phyloP scores from a whole-genome alignment of 2,797 vertebrate species.

The Tenualosa ilisha region DNA sequence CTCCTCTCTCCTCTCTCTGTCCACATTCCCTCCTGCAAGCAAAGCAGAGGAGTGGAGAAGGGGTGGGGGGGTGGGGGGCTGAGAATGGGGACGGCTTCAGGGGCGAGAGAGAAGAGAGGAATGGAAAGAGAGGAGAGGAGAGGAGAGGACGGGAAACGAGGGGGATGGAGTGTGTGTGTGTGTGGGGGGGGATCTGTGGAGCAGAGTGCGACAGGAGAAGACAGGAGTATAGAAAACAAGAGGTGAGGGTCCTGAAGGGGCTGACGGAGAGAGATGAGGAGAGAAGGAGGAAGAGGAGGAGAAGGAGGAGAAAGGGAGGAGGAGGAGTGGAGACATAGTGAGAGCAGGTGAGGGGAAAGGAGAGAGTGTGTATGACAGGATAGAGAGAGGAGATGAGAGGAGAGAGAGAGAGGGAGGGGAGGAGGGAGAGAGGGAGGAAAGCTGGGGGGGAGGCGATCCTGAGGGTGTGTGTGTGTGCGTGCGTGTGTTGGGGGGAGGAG shows the following conservation, averaged over 20 bases:
- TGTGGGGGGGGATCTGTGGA: not conserved
- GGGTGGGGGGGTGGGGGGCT: not conserved
- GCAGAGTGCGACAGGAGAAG: constrained; percentile 48
- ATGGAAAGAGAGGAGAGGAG: too few species aligned
- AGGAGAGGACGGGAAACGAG: not conserved
- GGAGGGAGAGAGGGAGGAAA: not conserved
- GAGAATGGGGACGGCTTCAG: not conserved
- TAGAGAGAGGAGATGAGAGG: constrained; percentile 25
- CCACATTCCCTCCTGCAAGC: constrained; percentile 23
- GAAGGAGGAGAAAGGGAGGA: not conserved
- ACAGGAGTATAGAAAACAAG: not conserved
- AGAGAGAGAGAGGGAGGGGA: constrained; percentile 9
- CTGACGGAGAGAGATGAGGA: not conserved
- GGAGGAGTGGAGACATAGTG: not conserved
- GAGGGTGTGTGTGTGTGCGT: not conserved
- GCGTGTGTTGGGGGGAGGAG: not conserved
- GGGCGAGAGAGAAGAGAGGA: not conserved
- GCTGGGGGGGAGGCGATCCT: not conserved
- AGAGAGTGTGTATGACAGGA: constrained; percentile 5
- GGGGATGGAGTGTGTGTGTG: not conserved
- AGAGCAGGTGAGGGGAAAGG: not conserved
- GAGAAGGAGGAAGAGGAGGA: constrained; percentile 30
- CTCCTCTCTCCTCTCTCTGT: not conserved
- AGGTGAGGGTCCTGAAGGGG: not conserved
- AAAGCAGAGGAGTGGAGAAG: not conserved